Conservation (phyloP, 1,140 invertebrate species). For the Drosophila ironensis region DNA sequence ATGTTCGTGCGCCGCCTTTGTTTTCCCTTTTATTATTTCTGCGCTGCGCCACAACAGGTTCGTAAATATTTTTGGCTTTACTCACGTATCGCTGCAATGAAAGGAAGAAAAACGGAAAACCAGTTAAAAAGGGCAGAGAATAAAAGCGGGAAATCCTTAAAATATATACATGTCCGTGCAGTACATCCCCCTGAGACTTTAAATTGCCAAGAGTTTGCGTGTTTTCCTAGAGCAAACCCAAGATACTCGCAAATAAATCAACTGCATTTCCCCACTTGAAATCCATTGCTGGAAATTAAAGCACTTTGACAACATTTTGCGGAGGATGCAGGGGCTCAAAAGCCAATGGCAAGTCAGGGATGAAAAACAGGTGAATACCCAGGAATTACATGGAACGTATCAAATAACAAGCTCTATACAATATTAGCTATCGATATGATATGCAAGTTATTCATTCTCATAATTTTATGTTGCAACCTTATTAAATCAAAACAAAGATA, state of each 20-base stretch:
- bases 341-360: slow-evolving; percentile 1
- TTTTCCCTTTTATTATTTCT: slow-evolving; percentile 11
- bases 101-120: slow-evolving; percentile 10
- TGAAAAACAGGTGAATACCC: slow-evolving; percentile 2
- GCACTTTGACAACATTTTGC: background rate
- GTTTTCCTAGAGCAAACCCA: too few species aligned
- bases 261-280: background rate
- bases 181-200: too few species aligned
- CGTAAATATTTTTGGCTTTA: slow-evolving; percentile 37
- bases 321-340: background rate
- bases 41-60: slow-evolving; percentile 6
- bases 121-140: slow-evolving; percentile 8
- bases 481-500: too few species aligned
- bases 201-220: too few species aligned
- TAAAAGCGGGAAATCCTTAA: slow-evolving; percentile 29
- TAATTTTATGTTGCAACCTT: too few species aligned
- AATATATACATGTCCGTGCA: too few species aligned
- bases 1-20: slow-evolving; percentile 13
- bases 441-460: too few species aligned
- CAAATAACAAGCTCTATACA: background rate
- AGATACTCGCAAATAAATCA: background rate
- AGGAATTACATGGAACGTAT: background rate
- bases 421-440: too few species aligned
- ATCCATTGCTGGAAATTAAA: background rate
- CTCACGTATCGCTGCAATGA: slow-evolving; percentile 74